A percentile compares a stretch with the other conserved stretches of the same genome.
These are phyloP conservation scores for Muscidifurax raptorellus DNA, from an alignment of 1,140 invertebrate genomes.

Conservation along the genomic window DNA sequence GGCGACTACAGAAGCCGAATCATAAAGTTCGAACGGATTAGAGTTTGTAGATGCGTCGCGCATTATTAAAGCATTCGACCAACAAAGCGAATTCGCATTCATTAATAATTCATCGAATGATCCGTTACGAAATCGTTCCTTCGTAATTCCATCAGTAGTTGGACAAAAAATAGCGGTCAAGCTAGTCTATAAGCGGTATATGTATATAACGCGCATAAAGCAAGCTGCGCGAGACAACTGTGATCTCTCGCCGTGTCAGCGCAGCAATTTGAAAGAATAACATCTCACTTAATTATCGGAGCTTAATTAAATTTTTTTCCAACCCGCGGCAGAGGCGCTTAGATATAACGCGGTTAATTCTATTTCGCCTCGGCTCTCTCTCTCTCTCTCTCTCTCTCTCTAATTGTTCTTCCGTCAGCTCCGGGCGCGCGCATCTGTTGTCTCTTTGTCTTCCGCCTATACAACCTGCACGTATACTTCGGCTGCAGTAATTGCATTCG, in stretches of 20 bases:
- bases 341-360: conserved; percentile 41
- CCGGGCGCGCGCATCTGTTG: conserved; percentile 24
- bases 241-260: not conserved
- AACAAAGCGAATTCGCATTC: too few species aligned
- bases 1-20: too few species aligned
- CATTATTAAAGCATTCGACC: too few species aligned
- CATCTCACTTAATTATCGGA: conserved; percentile 48
- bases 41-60: too few species aligned
- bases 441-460: conserved; percentile 30
- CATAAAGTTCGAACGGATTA: too few species aligned
- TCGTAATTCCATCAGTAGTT: too few species aligned
- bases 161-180: too few species aligned
- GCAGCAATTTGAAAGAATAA: conserved; percentile 32
- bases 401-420: conserved; percentile 44
- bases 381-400: not conserved
- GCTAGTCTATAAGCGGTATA: too few species aligned
- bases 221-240: not conserved
- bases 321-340: conserved; percentile 32
- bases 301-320: conserved; percentile 40
- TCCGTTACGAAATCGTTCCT: too few species aligned
- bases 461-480: conserved; percentile 3
- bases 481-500: conserved; percentile 41
- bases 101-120: too few species aligned
- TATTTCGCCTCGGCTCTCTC: conserved; percentile 1
- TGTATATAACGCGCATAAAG: too few species aligned